Evolutionary conservation across 2,797 vertebrate species (phyloP), one percentile per base, ranked within the genome.

Genomic region (Fratercula arctica): DNA sequence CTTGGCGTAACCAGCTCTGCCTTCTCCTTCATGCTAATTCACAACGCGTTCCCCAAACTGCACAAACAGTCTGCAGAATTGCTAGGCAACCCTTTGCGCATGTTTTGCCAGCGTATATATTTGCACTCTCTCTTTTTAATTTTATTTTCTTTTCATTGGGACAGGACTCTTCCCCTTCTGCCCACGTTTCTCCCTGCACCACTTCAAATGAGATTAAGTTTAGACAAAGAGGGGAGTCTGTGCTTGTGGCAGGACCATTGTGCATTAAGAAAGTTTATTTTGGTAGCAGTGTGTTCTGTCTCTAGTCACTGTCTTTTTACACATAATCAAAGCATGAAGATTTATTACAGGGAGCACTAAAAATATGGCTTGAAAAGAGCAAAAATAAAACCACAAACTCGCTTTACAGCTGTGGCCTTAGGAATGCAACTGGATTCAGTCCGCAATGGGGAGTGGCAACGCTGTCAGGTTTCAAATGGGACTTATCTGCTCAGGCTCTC

Each of bases 301-400:
- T 96, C 88, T 90, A 95, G 94, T 96, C 94, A 89, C 95, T 93
- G 95, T 89, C 93, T 86, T 96, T 96, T 97, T 96, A 68, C 93
- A 96, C 94, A 91, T 96, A 96, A 95, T 92, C 96, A 96, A 96
- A 97, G 94, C 95, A 95, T 59, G 61, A 94, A 92, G 95, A 97
- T 97, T 97, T 97, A 97, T 96, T 97, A 97, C 25, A 97, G 92
- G 89, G 93, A 87, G 41, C 69, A 85, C 92, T 96, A 91, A 96
- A 96, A 97, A 96, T 95, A 95, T 4, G 63, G 85, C 89, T 92
- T 76, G 79, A 96, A 96, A 94, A 81, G 93, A 96, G 92, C 53
- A 94, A 93, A 96, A 96, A 96, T 96, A 88, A 97, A 97, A 96
- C 95, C 95, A 93, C 96, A 95, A 92, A 84, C 90, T 97, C 78